Base-by-base conservation (phyloP, 1,140 invertebrate species). In the Cheumatopsyche charites region DNA sequence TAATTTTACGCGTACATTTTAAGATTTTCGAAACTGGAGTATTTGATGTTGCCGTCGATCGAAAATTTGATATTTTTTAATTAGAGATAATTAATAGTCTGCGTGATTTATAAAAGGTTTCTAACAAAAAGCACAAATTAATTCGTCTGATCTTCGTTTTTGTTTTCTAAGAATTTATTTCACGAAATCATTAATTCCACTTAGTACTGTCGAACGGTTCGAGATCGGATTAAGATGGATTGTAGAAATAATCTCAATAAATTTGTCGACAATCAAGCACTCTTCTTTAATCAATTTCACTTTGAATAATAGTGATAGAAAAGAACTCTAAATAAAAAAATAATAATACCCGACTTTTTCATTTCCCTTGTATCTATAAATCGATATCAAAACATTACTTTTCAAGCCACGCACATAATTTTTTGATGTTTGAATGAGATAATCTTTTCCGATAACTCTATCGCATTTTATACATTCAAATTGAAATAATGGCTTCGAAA, bases 371-470 rank as follows among this genome's bases (percentile, higher is more conserved):
- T 19, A 17, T 17, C 47, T 52, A 52, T 52, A 15, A 17, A 52
- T 52, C 47, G 19, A 52, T 52, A 15, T 52, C 47, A 52, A 17
- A 52, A 52, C 15, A n/a, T n/a, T n/a, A n/a, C n/a, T n/a, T n/a
- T n/a, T n/a, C n/a, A n/a, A n/a, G n/a, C n/a, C n/a, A n/a, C n/a
- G n/a, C n/a, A n/a, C n/a, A n/a, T n/a, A n/a, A n/a, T n/a, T n/a
- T n/a, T n/a, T n/a, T n/a, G n/a, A n/a, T n/a, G n/a, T n/a, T n/a
- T n/a, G n/a, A n/a, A n/a, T n/a, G n/a, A n/a, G n/a, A n/a, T n/a
- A n/a, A n/a, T n/a, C n/a, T n/a, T n/a, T n/a, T n/a, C n/a, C n/a
- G n/a, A n/a, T n/a, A n/a, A n/a, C n/a, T n/a, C n/a, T 9, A 36
- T 9, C 29, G 29, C 29, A 36, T 36, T 36, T 36, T 36, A 9